Base-by-base conservation (phyloP, 2,797 vertebrate genomes). In the Leucoraja ocellata region DNA sequence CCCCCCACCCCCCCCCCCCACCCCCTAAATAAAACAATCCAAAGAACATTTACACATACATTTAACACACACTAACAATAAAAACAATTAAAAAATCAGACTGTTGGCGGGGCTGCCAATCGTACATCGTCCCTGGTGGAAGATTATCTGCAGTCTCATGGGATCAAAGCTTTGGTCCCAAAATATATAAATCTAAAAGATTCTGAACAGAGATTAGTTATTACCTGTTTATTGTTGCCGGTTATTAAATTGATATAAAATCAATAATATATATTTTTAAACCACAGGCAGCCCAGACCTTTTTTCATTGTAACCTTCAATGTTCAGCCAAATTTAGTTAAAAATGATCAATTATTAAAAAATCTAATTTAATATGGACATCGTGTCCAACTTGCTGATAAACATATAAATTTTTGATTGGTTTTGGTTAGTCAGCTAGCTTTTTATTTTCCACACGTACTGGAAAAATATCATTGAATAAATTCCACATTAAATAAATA, bases 341-440 rank as follows among this genome's bases (percentile, higher is more conserved):
- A 58, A 91, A 74, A 91, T 74, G 39, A 73, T 92, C 90, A 92
- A 92, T 74, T 92, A 92, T 92, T 92, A 74, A 91, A 92, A 54
- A 46, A 74, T 92, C 71, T 16, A 25, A 92, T 76, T 92, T 76
- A 92, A 76, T 76, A 92, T 76, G 71, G 71, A 92, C 32, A 76
- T 92, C 36, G 76, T 68, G 8, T 4, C 25, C 23, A 73, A 68
- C 71, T 92, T 54, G 39, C 68, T 74, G 68, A 46, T 76, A 92
- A 92, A 92, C 71, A 74, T 65, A 88, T 91, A 92, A 73, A 76
- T 92, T 74, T 92, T 92, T 92, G 32, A 91, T 91, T 73, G 88
- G 21, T 73, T 74, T 92, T 25, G 9, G 6, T 76, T 76, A 92
- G 90, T 28, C 11, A n/a, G 13, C 25, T 14, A 28, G 71, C 39